Base-by-base conservation (phyloP, 2,797 vertebrate genomes). In the Microcaecilia unicolor region DNA sequence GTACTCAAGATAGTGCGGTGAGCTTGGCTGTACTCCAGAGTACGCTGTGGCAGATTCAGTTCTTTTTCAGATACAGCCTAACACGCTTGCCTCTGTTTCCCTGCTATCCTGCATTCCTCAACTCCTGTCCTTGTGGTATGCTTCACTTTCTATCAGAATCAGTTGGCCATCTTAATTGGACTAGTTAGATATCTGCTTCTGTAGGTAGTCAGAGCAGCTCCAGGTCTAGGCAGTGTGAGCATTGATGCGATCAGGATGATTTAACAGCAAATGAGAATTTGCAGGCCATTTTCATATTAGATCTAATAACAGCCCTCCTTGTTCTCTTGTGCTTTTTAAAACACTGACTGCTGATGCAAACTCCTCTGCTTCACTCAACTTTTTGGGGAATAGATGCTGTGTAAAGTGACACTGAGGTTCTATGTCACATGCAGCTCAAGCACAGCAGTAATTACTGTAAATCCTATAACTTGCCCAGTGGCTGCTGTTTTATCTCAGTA, bases 71-170 rank as follows among this genome's bases (percentile, higher is more conserved):
- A n/a, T n/a, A n/a, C n/a, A n/a, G n/a, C n/a, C n/a, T n/a, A n/a
- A n/a, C n/a, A n/a, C n/a, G n/a, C n/a, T n/a, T n/a, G n/a, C n/a
- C n/a, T n/a, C n/a, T n/a, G n/a, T n/a, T n/a, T n/a, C n/a, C n/a
- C n/a, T n/a, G n/a, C n/a, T n/a, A n/a, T n/a, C n/a, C n/a, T n/a
- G n/a, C 37, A 52, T 54, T 32, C 42, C 26, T 39, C 58, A 43
- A 47, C 58, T 67, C 63, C 29, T 54, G 29, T 37, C 38, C 45
- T 20, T 13, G 16, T 27, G 30, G 36, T 51, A 41, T 67, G 39
- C 37, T 50, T 41, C 45, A 37, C 54, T 61, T 63, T 53, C 21
- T 3, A 48, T 41, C 51, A 48, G 51, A 73, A 67, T 51, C 45
- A 51, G 63, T 50, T 34, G 36, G 31, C 20, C 25, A 33, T 56